phyloP scores from a whole-genome alignment of 2,797 vertebrate species.

The Lemur catta region DNA sequence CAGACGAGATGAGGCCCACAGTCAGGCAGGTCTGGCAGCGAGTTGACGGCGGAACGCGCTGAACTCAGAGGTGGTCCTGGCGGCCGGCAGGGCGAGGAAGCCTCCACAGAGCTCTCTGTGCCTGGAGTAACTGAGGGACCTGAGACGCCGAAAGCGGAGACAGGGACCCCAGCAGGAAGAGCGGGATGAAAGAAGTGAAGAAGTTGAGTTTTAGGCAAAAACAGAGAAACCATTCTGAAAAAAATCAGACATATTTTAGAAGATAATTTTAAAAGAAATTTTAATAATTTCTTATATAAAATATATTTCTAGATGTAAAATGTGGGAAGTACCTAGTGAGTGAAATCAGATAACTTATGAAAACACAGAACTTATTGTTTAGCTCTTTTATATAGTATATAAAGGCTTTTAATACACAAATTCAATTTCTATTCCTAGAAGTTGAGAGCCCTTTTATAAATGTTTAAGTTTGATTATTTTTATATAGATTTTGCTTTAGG shows the following conservation, averaged over 20 bases:
- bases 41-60: neutral
- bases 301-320: neutral
- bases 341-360: neutral
- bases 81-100: neutral
- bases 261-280: neutral
- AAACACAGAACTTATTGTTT: neutral
- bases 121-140: neutral
- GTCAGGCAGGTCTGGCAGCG: neutral
- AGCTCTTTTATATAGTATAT: neutral
- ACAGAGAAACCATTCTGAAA: neutral
- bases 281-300: neutral
- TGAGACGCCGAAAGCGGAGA: accelerated
- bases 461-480: conserved; percentile 44
- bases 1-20: accelerated
- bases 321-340: neutral
- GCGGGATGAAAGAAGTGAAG: neutral
- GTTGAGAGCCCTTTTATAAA: conserved; percentile 23
- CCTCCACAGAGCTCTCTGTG: neutral
- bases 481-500: conserved; percentile 9
- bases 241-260: neutral
- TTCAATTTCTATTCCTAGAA: conserved; percentile 4
- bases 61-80: neutral
- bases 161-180: neutral
- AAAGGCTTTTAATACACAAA: neutral
- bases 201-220: neutral